Base-by-base conservation (phyloP, 2,797 vertebrate species). In the Rhincodon typus region DNA sequence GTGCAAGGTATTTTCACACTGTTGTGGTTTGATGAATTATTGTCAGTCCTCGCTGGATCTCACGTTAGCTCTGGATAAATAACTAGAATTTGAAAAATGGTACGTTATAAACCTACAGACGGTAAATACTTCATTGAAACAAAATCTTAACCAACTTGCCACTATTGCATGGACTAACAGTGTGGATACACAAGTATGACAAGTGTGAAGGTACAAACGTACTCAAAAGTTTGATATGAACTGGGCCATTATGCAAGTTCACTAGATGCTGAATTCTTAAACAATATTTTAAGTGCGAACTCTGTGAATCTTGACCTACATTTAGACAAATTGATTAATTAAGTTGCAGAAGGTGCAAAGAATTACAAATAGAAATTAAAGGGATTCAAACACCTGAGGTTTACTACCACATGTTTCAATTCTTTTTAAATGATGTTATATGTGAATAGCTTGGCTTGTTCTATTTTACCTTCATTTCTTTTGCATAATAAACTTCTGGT, bases 121-220 rank as follows among this genome's bases (percentile, higher is more conserved):
- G 46, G 38, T 4, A 94, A 67, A 72, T 46, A 70, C 8, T 72
- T 50, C 67, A 94, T 69, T 13, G 46, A 94, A 72, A 94, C 38
- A 94, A 94, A 94, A 94, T 72, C 21, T 42, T 72, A 69, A 8
- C 91, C 38, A 94, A 94, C 27, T 27, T 94, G 70, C 93, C 34
- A 17, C 27, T 94, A 57, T 94, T 70, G 25, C 67, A 50, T 70
- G 66, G 42, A 94, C 27, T 46, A 27, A 38, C 67, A 94, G 67
- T 67, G 42, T 67, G 34, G 53, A 62, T 25, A 50, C 46, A 50
- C 46, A 27, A 2, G 7, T 62, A 17, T 34, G 57, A 90, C 50
- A 88, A 34, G 86, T 7, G 34, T 34, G 34, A 13, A 30, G 10
- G 12, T 10, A n/a, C 12, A n/a, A 57, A 62, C 27, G 4, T 88